Evolutionary conservation across 2,113 vertebrate genomes (phyloP), one percentile per base, ranked within the genome.

Genomic region (Mastomys natalensis): DNA sequence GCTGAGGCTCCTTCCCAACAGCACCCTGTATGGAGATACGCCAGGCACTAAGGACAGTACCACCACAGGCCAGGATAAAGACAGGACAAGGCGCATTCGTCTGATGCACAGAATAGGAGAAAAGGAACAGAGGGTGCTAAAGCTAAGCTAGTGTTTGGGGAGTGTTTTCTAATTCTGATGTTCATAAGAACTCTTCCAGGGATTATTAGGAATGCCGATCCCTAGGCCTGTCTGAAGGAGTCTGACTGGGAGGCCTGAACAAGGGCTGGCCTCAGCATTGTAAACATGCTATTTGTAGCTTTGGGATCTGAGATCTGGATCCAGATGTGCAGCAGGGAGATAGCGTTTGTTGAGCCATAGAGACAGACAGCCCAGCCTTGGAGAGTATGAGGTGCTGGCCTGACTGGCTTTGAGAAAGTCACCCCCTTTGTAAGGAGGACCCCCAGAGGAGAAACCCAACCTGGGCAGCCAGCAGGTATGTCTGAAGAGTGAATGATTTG

Each of bases 11-110:
- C 84, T 72, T 74, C 78, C 51, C 66, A 29, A 72, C 2, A 62
- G 87, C 0, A 4, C 81, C 19, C 6, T 4, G 26, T 48, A 5
- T 0, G 0, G 82, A 96, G 88, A 37, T 45, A 62, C 22, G 11
- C 3, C 43, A 34, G 22, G 8, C 40, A n/a, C 77, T 10, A 7
- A 21, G 10, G 55, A 53, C 29, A 22, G 26, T 19, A 31, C 40
- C 43, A 21, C 10, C 0, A 2, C 2, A 31, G n/a, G 84, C 58
- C 94, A 34, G 72, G 40, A 55, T 1, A 5, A 74, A 60, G 89
- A 84, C 24, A 9, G 16, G 43, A 15, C 53, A 24, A 74, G 55
- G 43, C 0, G 0, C 0, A 0, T 19, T 55, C 22, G 2, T 34
- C 55, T 17, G 3, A 13, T 3, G 26, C 0, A 1, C 64, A 10